Evolutionary conservation across 2,797 vertebrate species (phyloP), one percentile per base, ranked within the genome.

Genomic region (Sphaeramia orbicularis): DNA sequence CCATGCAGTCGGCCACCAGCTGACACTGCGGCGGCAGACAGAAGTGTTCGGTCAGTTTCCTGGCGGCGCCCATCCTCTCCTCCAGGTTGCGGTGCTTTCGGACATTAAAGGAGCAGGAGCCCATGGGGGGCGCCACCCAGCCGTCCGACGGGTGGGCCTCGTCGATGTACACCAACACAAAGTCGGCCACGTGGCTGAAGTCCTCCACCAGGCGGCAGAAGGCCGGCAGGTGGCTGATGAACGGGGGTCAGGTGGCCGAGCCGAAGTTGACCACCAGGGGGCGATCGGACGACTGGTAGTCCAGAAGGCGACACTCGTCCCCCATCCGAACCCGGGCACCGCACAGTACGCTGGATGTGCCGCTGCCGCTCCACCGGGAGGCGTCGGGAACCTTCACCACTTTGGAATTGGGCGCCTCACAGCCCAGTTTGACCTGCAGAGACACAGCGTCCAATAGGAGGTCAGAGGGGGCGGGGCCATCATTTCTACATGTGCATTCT

Each of bases 241-340:
- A 99, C 0, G 98, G 98, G 68, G 98, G 98, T 99, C 98, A 99
- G 91, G 97, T 98, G 86, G 96, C 96, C 2, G 97, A 32, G 30
- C 98, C 98, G 15, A 99, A 99, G 90, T 99, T 99, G 75, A 99
- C 95, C 80, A 99, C 96, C 73, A 99, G 92, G 0, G 97, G 98
- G 65, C 98, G 30, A 32, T 32, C 9, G 3, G 30, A 32, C 8
- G 30, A 32, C 30, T 32, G 3, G 6, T 32, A 32, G 8, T 32
- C 30, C 7, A 32, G 8, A 1, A 32, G 30, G 30, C 8, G 30
- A 30, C 30, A 32, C 8, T 32, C 30, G 8, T 32, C 30, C 6
- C 30, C 30, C 6, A 4, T 32, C 30, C 30, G 7, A 32, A 32
- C 30, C 30, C 30, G 6, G 30, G 30, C 30, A 1, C 30, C 30